These are phyloP conservation scores for Cryptoprocta ferox DNA, from an alignment of 2,797 vertebrate genomes.

Conservation along the genomic window DNA sequence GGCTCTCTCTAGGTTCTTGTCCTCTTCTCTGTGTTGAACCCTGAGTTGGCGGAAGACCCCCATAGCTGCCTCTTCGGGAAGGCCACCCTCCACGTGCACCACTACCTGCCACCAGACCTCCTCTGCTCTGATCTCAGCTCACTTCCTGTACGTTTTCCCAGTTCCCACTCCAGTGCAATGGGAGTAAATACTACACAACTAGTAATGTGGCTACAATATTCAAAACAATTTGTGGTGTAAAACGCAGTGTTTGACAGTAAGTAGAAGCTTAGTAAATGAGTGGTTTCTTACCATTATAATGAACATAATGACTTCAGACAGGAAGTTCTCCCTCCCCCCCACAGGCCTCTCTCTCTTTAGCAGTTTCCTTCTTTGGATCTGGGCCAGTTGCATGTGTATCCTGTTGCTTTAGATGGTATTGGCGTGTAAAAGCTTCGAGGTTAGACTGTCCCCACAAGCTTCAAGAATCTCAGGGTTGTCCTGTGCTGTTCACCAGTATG, in stretches of 20 bases:
- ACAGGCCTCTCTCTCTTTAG: neutral
- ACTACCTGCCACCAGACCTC: neutral
- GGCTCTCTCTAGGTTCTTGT: neutral
- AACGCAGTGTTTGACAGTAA: neutral
- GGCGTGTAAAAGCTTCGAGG: neutral
- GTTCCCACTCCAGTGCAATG: neutral
- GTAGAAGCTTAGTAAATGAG: neutral
- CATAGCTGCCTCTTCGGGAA: neutral
- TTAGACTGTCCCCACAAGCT: neutral
- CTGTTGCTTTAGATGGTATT: conserved; percentile 54
- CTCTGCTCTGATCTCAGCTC: neutral
- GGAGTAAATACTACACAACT: neutral
- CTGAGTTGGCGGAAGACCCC: neutral
- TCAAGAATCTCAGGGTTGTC: neutral
- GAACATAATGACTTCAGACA: neutral
- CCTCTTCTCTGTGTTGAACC: neutral
- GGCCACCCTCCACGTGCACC: fast-evolving
- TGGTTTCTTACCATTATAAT: neutral
- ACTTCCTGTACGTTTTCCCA: neutral
- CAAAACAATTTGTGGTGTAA: neutral
- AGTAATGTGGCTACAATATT: neutral
- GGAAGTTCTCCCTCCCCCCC: neutral
- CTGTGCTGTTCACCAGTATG: no score
- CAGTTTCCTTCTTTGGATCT: conserved; percentile 44
- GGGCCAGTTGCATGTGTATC: conserved; percentile 3